Percentiles rank a stretch among this genome's conserved stretches.
Conservation (phyloP, 2,888 invertebrate genomes). For the Lasius fuliginosus region DNA sequence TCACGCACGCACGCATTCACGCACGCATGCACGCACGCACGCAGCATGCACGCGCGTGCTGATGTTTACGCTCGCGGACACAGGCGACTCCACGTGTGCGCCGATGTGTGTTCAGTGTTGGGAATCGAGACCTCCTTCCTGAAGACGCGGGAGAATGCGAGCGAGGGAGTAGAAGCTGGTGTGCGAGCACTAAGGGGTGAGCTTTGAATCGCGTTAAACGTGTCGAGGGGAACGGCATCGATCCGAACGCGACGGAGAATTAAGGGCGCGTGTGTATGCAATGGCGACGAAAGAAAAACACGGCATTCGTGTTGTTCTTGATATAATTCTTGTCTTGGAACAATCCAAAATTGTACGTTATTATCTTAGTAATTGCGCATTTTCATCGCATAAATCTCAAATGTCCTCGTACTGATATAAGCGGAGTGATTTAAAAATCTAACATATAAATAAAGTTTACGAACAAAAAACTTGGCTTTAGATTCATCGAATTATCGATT, state of each 20-base stretch:
- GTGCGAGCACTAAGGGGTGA: constrained; percentile 30
- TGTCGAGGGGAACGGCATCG: constrained; percentile 55
- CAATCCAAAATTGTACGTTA: constrained; percentile 4
- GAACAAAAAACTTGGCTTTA: not conserved
- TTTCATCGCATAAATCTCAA: not conserved
- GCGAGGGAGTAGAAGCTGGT: constrained; percentile 1
- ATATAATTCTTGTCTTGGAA: constrained; percentile 17
- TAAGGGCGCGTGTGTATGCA: constrained; percentile 39
- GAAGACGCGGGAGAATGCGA: constrained; percentile 7
- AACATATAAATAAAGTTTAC: not conserved
- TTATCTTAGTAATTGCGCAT: not conserved
- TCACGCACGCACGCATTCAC: too few relatives aligned
- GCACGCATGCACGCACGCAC: not conserved
- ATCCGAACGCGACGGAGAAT: constrained; percentile 26
- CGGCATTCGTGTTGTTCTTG: not conserved
- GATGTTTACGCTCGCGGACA: constrained; percentile 22
- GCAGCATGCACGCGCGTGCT: not conserved
- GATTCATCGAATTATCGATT: not conserved
- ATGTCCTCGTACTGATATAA: not conserved
- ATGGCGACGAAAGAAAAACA: constrained; percentile 24
- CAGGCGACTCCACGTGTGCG: constrained; percentile 25
- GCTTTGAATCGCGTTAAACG: constrained; percentile 60
- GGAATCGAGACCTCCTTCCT: constrained; percentile 40
- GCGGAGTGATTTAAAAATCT: not conserved
- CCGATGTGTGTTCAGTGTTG: constrained; percentile 10